Conservation (phyloP, 2,113 vertebrate species). For the Cynopterus brachyotis region DNA sequence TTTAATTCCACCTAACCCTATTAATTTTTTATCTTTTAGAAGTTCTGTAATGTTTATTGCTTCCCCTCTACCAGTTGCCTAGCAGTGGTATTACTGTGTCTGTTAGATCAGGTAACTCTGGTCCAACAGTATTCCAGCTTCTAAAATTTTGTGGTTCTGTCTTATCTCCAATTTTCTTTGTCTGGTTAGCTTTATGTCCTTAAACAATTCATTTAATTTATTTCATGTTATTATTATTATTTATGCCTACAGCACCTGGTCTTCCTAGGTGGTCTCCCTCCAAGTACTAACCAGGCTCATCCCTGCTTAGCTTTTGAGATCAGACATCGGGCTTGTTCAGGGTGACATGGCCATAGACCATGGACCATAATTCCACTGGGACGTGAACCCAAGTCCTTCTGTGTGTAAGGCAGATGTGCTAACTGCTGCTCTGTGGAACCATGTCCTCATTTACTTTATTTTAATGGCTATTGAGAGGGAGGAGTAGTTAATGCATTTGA, state of each 20-base stretch:
- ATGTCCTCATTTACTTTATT: not conserved
- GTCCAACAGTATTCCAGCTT: not conserved
- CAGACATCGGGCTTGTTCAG: too few species aligned
- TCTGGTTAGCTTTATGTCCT: not conserved
- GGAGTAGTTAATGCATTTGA: not conserved
- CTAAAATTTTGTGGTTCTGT: not conserved
- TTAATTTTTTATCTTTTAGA: not conserved
- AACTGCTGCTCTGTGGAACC: too few species aligned
- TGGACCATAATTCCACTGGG: too few species aligned
- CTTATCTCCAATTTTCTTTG: not conserved
- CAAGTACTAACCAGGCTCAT: too few species aligned
- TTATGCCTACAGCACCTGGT: too few species aligned
- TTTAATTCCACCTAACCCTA: not conserved
- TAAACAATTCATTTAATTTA: not conserved
- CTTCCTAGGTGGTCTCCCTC: too few species aligned
- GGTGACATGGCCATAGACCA: too few species aligned
- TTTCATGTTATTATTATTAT: too few species aligned
- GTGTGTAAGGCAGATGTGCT: too few species aligned
- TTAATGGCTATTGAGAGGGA: slow-evolving; percentile 18
- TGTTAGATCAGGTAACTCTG: not conserved
- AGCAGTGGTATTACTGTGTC: not conserved
- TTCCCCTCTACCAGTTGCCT: not conserved
- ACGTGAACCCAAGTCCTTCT: too few species aligned
- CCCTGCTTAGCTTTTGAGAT: too few species aligned
- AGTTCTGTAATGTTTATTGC: not conserved